A percentile compares a stretch with the other conserved stretches of the same genome.
phyloP scores from a whole-genome alignment of 2,888 invertebrate genomes.

The Trissoscelio sp. region DNA sequence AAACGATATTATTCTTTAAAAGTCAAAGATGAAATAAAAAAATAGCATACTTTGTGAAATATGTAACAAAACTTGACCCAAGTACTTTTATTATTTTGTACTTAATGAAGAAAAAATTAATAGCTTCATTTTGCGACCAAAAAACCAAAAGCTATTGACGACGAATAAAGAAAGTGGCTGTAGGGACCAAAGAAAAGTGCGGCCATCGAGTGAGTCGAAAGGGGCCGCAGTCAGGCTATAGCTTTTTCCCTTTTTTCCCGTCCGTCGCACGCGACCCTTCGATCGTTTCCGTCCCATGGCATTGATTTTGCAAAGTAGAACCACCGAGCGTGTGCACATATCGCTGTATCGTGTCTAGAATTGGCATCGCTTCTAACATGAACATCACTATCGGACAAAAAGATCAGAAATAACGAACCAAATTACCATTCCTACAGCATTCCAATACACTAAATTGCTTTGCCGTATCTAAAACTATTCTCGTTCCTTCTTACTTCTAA shows the following conservation, averaged over 20 bases:
- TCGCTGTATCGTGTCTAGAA: constrained; percentile 52
- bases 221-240: constrained; percentile 41
- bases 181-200: constrained; percentile 43
- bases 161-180: constrained; percentile 70
- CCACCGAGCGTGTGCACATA: constrained; percentile 50
- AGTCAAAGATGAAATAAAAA: too few relatives aligned
- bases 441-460: constrained; percentile 52
- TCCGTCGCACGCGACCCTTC: constrained; percentile 64
- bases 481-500: not conserved
- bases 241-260: constrained; percentile 55
- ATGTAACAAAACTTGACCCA: too few relatives aligned
- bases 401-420: constrained; percentile 46
- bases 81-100: not conserved
- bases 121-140: constrained; percentile 65
- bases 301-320: constrained; percentile 68
- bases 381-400: constrained; percentile 53
- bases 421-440: constrained; percentile 55
- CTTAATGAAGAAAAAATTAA: constrained; percentile 70
- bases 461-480: constrained; percentile 44
- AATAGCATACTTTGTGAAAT: too few relatives aligned
- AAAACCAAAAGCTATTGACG: constrained; percentile 60
- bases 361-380: constrained; percentile 43
- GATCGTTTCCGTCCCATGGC: constrained; percentile 61
- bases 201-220: constrained; percentile 37
- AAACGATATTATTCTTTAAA: too few relatives aligned